Evolutionary conservation across 1,140 invertebrate species (phyloP), one percentile per base, ranked within the genome.

Genomic region (Cotesia chilonis): DNA sequence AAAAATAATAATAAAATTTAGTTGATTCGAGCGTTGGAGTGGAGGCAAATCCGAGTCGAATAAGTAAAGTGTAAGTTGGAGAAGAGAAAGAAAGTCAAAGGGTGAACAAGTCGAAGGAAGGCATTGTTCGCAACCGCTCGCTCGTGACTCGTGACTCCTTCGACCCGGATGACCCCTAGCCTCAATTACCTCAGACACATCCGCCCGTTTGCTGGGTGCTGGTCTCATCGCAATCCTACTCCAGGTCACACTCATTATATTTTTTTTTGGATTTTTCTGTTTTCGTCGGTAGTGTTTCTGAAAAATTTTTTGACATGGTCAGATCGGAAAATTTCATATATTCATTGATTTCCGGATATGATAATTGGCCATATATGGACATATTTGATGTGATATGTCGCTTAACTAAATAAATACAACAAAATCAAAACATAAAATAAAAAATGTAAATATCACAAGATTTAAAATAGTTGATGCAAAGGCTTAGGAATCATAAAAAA

Each of bases 111-210:
- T 28, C 28, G 28, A 28, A 28, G 28, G 28, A 73, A 80, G 77
- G 82, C 79, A 85, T 85, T 85, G 84, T 85, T 85, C 83, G 82
- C 80, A 79, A 80, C 81, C 84, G 83, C 78, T 86, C 82, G 71
- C 74, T 86, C 84, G 84, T 85, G 84, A 85, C 84, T 85, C 84
- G 84, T 85, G 83, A 86, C 83, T 86, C 82, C 78, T 84, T 73
- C 80, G 83, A 86, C 84, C 84, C 80, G 79, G 80, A 82, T 86
- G 84, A 86, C 83, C 83, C 83, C 80, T 82, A 84, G 81, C 84
- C 83, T 85, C 84, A 85, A 86, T 86, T 86, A 86, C 83, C 82
- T 84, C 82, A 82, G 83, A 84, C 84, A 86, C 81, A 86, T 86
- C 84, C 84, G 84, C 81, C 81, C 83, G 70, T 69, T 76, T 78